Percentiles rank a stretch among this genome's conserved stretches.
These are phyloP conservation scores for Lithodes maja DNA, from an alignment of 2,888 invertebrate species.

Conservation along the genomic window DNA sequence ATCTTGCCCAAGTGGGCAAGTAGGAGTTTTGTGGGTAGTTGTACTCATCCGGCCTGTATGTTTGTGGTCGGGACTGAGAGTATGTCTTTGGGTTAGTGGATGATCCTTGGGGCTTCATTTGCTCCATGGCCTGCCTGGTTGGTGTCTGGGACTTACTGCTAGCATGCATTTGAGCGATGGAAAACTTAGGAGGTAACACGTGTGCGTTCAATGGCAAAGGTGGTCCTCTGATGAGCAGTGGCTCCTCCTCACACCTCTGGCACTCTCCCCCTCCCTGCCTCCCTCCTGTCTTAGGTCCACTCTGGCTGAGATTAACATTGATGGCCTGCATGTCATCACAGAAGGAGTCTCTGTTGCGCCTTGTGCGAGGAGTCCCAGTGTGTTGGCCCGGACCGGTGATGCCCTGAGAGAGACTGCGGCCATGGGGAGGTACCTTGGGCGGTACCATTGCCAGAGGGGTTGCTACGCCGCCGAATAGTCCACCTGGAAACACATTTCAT, in stretches of 20 bases:
- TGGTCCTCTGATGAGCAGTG: constrained; percentile 52
- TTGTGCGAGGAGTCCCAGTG: constrained; percentile 47
- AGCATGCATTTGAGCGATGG: constrained; percentile 57
- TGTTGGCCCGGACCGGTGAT: constrained; percentile 32
- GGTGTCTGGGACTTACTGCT: constrained; percentile 59
- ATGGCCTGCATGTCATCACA: constrained; percentile 59
- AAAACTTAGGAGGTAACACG: constrained; percentile 58
- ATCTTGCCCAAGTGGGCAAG: constrained; percentile 48
- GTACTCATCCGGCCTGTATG: constrained; percentile 59
- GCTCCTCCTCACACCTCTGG: constrained; percentile 66
- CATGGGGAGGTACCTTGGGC: constrained; percentile 73
- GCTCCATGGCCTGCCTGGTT: constrained; percentile 61
- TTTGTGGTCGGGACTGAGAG: constrained; percentile 58
- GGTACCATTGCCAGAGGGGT: constrained; percentile 83
- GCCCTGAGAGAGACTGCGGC: constrained; percentile 59
- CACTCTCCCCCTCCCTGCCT: constrained; percentile 60
- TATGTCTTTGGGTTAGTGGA: constrained; percentile 53
- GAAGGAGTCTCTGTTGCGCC: constrained; percentile 60
- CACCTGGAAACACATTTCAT: constrained; percentile 31
- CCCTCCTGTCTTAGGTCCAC: constrained; percentile 65
- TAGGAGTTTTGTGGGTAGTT: constrained; percentile 60
- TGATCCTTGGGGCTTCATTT: constrained; percentile 51
- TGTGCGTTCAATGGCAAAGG: constrained; percentile 56
- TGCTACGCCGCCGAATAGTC: constrained; percentile 82
- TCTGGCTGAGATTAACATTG: constrained; percentile 60